phyloP scores from a whole-genome alignment of 2,797 vertebrate species.

The Sitta carolinensis region DNA sequence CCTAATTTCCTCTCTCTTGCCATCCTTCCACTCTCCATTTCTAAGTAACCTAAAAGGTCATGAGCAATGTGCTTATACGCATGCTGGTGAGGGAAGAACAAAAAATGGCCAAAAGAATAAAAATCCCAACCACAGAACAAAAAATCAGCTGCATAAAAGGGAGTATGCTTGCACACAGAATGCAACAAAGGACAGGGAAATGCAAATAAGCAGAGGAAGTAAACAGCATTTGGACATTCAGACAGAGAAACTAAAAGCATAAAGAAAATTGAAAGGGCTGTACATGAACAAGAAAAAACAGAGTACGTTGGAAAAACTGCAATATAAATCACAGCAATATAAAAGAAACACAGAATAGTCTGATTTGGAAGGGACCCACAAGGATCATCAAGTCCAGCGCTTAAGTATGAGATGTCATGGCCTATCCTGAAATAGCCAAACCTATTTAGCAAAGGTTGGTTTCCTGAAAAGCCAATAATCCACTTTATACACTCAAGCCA shows the following conservation, averaged over 20 bases:
- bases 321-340: conserved; percentile 15
- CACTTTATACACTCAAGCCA: not conserved
- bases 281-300: not conserved
- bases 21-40: not conserved
- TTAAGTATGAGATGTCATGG: not conserved
- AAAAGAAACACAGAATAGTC: not conserved
- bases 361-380: not conserved
- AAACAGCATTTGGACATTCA: not conserved
- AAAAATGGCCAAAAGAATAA: not conserved
- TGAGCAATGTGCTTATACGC: not conserved
- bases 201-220: not conserved
- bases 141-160: conserved; percentile 35
- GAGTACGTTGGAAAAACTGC: not conserved
- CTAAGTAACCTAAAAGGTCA: not conserved
- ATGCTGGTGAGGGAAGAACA: not conserved
- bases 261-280: conserved; percentile 3
- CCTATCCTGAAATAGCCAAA: conserved; percentile 19
- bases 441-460: conserved; percentile 31
- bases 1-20: not conserved
- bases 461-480: conserved; percentile 56
- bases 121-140: not conserved
- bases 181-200: not conserved
- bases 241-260: conserved; percentile 9
- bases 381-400: not conserved
- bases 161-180: not conserved